Base-by-base conservation (phyloP, 2,888 invertebrate genomes). In the Himalopsyche tibetana region DNA sequence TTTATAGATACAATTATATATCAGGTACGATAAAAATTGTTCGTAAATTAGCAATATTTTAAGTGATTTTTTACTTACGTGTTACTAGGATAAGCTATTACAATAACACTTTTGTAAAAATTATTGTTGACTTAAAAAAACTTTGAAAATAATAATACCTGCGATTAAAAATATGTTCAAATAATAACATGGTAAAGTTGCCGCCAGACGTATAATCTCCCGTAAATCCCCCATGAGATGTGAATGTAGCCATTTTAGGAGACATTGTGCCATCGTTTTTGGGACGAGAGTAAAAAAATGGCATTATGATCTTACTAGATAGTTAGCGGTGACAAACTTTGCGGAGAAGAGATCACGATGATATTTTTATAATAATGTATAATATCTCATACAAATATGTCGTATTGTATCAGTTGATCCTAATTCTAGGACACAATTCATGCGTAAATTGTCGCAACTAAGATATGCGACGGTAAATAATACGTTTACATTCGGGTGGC, bases 371-470 rank as follows among this genome's bases (percentile, higher is more conserved):
- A 87, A 87, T 87, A 87, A 84, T 82, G 84, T 84, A 85, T 87
- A 87, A 85, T 85, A 85, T 87, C 85, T 84, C 84, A 85, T 87
- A 86, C 82, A 56, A 85, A 85, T 84, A 86, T 88, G 87, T 86
- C 85, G 82, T 84, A 56, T 88, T 88, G 88, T 88, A 86, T 80
- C 86, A 87, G 56, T 82, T 82, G 84, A 80, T 63, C 84, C 82
- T 80, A 83, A 87, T 87, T 86, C 86, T 92, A 91, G 91, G 89
- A 89, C 90, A 89, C 92, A 92, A 92, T 92, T 92, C 93, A 92
- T 90, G 92, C 93, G 93, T 92, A 92, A 93, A 93, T 93, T 93
- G 93, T 93, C 93, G 92, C 93, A 92, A 92, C 85, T 79, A 15
- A 83, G 79, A 51, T 80, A 15, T 55, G 38, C 19, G 17, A 12